Base-by-base conservation (phyloP, 2,888 invertebrate genomes). In the Coelopa pilipes region DNA sequence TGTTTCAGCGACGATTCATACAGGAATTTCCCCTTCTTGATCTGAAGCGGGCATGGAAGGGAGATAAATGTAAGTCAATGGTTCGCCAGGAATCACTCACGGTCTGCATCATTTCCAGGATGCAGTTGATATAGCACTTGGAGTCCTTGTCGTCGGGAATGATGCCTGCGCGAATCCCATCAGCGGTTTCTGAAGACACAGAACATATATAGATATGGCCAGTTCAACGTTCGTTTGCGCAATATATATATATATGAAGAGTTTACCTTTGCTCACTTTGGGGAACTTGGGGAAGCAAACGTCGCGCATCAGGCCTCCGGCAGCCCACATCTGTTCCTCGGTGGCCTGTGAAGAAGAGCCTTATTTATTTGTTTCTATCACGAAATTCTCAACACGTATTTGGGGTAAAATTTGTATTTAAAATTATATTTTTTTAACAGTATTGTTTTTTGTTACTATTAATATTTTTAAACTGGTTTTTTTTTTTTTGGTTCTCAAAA, bases 281-380 rank as follows among this genome's bases (percentile, higher is more conserved):
- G 87, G 80, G 72, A 89, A 89, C 87, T 93, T 93, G 1, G 91
- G 90, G 75, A 90, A 88, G 78, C 93, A 93, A 0, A 90, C 87
- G 81, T 92, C 92, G 66, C 92, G 87, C 86, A 93, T 89, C 81
- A 91, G 87, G 83, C 90, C 91, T 0, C 90, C 90, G 0, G 92
- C 90, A 19, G 90, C 89, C 80, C 84, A 89, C 82, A 93, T 88
- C 85, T 93, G 93, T 73, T 92, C 91, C 86, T 89, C 82, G 0
- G 87, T 87, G 4, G 83, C 85, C 86, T 86, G 67, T 13, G 9
- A 34, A 66, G 55, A 57, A 19, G 1, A 17, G 15, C 15, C 24
- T 15, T 21, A 24, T 34, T 34, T 15, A 62, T 34, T 24, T 13
- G 15, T 62, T 60, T 19, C 62, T 7, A 12, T 11, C 17, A 57